These are phyloP conservation scores for Candoia aspera DNA, from an alignment of 2,113 vertebrate species.

Conservation along the genomic window DNA sequence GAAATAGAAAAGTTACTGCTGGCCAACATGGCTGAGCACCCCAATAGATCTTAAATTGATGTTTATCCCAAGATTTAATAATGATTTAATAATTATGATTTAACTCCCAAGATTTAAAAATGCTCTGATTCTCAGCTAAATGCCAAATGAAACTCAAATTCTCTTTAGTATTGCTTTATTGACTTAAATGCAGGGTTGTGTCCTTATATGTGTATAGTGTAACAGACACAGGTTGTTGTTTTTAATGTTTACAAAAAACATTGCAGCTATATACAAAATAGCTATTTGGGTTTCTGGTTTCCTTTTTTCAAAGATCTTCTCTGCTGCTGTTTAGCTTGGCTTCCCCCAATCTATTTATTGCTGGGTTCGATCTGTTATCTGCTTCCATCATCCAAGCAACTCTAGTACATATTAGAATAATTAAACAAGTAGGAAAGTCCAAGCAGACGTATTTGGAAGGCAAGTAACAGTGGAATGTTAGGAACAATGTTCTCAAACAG, in stretches of 20 bases:
- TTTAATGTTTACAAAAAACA: neutral
- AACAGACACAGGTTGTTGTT: neutral
- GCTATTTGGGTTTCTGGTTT: neutral
- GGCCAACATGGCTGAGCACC: neutral
- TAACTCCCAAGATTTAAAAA: neutral
- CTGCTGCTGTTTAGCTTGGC: neutral
- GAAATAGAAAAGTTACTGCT: neutral
- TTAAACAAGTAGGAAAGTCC: neutral
- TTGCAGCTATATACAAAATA: too few relatives aligned
- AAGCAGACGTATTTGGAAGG: too few relatives aligned
- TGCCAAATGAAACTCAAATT: neutral
- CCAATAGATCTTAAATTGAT: neutral
- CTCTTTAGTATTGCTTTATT: neutral
- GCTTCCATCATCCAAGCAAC: neutral
- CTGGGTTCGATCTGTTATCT: neutral
- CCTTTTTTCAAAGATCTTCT: neutral
- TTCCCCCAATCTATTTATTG: neutral
- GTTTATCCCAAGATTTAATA: neutral
- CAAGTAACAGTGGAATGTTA: too few relatives aligned
- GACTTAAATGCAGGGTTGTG: neutral
- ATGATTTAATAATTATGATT: neutral
- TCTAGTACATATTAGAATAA: neutral
- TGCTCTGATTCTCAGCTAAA: neutral
- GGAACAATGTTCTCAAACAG: too few relatives aligned
- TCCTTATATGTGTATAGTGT: neutral